Conservation (phyloP, 2,888 invertebrate species). For the Trissonchulus latispiculum region DNA sequence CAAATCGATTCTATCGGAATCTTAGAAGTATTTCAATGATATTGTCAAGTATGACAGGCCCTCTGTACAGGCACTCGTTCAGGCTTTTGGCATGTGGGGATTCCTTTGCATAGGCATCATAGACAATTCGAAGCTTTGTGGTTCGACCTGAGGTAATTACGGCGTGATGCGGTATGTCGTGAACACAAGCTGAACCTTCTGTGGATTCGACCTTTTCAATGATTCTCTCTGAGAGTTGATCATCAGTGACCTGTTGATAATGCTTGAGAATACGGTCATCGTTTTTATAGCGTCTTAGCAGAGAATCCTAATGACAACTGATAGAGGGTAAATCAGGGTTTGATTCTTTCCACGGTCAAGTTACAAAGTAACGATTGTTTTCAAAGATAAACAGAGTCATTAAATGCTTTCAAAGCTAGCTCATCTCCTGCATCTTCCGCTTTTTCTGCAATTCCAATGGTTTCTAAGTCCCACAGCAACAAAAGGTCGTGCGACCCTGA, state of each 20-base stretch:
- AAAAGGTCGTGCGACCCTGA: background rate
- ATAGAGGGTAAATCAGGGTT: background rate
- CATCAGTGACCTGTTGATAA: slow-evolving; percentile 9
- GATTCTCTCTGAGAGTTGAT: slow-evolving; percentile 18
- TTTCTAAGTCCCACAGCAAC: background rate
- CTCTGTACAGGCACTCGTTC: slow-evolving; percentile 27
- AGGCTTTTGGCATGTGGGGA: slow-evolving; percentile 20
- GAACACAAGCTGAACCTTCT: background rate
- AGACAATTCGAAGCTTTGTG: slow-evolving; percentile 7
- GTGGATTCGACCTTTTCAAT: slow-evolving; percentile 14
- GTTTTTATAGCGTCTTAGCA: too few species aligned
- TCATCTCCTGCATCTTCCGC: background rate
- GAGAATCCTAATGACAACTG: background rate
- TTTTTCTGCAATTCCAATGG: background rate
- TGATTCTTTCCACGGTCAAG: slow-evolving; percentile 18
- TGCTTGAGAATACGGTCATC: too few species aligned
- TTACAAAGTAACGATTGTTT: slow-evolving; percentile 3
- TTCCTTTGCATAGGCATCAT: slow-evolving; percentile 23
- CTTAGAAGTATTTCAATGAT: slow-evolving; percentile 23
- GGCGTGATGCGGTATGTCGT: background rate
- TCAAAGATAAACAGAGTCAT: background rate
- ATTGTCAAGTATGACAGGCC: slow-evolving; percentile 23
- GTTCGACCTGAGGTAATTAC: background rate
- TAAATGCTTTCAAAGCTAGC: background rate
- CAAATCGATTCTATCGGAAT: slow-evolving; percentile 24